Conservation (phyloP, 2,888 invertebrate species). For the Aplocera efformata region DNA sequence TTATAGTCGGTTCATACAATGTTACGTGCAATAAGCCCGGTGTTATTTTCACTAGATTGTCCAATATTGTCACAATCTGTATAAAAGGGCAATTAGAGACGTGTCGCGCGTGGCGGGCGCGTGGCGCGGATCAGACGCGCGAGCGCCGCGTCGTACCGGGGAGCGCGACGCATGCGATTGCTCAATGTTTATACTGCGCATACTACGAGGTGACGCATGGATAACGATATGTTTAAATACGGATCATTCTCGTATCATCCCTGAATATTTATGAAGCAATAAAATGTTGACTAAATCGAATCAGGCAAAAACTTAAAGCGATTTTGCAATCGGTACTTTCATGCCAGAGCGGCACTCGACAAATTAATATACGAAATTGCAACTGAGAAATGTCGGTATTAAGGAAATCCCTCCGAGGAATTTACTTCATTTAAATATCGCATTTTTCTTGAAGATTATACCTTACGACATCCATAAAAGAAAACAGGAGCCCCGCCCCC, state of each 20-base stretch:
- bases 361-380: slow-evolving; percentile 69
- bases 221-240: slow-evolving; percentile 55
- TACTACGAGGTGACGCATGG: slow-evolving; percentile 43
- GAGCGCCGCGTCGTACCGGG: slow-evolving; percentile 32
- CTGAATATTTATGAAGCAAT: slow-evolving; percentile 20
- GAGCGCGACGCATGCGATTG: slow-evolving; percentile 47
- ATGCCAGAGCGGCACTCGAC: slow-evolving; percentile 1
- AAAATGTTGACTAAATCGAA: slow-evolving; percentile 7
- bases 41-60: slow-evolving; percentile 79
- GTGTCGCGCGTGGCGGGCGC: slow-evolving; percentile 72
- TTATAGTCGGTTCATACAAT: slow-evolving; percentile 65
- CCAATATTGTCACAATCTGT: slow-evolving; percentile 76
- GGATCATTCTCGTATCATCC: slow-evolving; percentile 28
- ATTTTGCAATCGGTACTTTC: not conserved
- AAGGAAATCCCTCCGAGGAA: slow-evolving; percentile 68
- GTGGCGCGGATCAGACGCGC: slow-evolving; percentile 44
- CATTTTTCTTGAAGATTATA: slow-evolving; percentile 81
- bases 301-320: too few species aligned
- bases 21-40: slow-evolving; percentile 55
- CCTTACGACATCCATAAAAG: slow-evolving; percentile 80
- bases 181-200: slow-evolving; percentile 63
- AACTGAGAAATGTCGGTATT: slow-evolving; percentile 64
- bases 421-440: slow-evolving; percentile 80
- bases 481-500: slow-evolving; percentile 76
- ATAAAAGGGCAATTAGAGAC: slow-evolving; percentile 76